Conservation (phyloP, 2,797 vertebrate species). For the Limnodromus scolopaceus region DNA sequence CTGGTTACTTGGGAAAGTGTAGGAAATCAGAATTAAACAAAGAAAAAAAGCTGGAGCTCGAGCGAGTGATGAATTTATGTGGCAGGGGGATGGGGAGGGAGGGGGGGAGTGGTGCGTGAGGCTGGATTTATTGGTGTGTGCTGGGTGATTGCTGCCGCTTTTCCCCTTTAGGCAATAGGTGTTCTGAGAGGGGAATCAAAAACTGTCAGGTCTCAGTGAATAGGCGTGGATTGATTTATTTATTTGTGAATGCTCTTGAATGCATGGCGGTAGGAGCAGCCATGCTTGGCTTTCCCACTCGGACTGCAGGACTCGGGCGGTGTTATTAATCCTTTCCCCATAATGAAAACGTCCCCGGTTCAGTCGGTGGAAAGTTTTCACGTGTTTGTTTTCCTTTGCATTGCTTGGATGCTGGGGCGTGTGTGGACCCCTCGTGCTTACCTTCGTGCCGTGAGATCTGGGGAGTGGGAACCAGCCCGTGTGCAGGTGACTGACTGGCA, state of each 20-base stretch:
- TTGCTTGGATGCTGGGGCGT: neutral
- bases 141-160: neutral
- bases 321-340: neutral
- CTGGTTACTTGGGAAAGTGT: neutral
- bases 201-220: neutral
- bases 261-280: neutral
- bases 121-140: neutral
- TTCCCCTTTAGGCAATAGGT: neutral
- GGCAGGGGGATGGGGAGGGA: neutral
- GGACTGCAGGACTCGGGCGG: neutral
- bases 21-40: neutral
- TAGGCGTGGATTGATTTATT: neutral
- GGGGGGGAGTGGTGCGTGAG: neutral
- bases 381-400: neutral
- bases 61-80: neutral
- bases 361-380: neutral
- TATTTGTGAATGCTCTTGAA: neutral
- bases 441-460: accelerated
- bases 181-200: neutral
- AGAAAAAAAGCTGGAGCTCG: neutral
- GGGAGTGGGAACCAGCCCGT: neutral
- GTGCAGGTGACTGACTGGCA: neutral
- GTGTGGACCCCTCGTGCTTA: neutral
- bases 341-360: neutral
- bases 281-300: neutral